A percentile compares a stretch with the other conserved stretches of the same genome.
These are phyloP conservation scores for Lumbricus terrestris DNA, from an alignment of 2,888 invertebrate genomes.

Conservation along the genomic window DNA sequence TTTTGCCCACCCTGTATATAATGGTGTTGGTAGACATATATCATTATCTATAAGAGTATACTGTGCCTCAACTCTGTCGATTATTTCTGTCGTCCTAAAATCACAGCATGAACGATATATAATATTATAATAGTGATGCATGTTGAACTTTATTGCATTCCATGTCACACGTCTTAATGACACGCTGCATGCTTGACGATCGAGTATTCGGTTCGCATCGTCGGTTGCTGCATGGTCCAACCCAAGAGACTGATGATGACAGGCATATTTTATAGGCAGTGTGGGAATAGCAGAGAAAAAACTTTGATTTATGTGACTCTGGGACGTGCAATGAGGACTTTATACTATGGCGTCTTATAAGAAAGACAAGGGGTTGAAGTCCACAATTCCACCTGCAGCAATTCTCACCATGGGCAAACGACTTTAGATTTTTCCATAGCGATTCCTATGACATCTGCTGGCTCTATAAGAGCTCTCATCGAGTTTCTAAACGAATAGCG, in stretches of 20 bases:
- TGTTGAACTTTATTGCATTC: neutral
- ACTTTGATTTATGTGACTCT: too few species aligned
- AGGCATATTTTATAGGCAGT: too few species aligned
- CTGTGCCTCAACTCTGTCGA: neutral
- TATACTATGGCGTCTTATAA: too few species aligned
- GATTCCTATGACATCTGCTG: neutral
- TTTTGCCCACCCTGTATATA: too few species aligned
- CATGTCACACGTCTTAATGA: neutral
- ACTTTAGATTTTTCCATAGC: neutral
- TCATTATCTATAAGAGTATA: too few species aligned
- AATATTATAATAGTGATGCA: too few species aligned
- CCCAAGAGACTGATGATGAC: neutral
- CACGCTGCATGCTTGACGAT: neutral
- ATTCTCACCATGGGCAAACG: neutral
- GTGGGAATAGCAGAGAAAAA: too few species aligned
- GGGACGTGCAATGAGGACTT: too few species aligned
- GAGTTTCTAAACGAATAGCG: neutral
- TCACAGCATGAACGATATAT: neutral
- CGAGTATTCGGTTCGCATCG: neutral
- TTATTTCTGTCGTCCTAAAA: neutral
- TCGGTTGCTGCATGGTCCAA: neutral
- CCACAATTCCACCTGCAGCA: too few species aligned
- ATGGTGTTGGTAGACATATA: too few species aligned
- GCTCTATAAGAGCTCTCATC: neutral
- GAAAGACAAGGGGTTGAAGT: too few species aligned